Evolutionary conservation across 2,888 invertebrate species (phyloP), one percentile per base, ranked within the genome.

Genomic region (Acronicta leporina): DNA sequence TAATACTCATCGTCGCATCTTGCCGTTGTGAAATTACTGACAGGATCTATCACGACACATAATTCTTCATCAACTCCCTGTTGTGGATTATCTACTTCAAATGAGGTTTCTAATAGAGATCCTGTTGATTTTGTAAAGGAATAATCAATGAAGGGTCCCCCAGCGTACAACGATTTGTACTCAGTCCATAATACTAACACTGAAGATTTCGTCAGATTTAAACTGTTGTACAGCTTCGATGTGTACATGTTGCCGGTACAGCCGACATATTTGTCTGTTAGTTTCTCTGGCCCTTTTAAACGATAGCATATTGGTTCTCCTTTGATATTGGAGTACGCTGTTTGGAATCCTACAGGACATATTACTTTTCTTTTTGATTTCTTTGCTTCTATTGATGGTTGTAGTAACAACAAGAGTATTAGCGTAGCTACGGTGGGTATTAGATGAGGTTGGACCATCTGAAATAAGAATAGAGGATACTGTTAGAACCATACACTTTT

Each of bases 61-160:
- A 91, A 65, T 10, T 89, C 87, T 43, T 90, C 89, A 15, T 86
- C 85, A 30, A 84, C 64, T 14, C 82, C 81, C 16, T 84, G 60
- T 2, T 68, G 68, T 0, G 77, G 67, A 25, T 84, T 80, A 10
- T 77, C 77, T 2, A 92, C 86, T 20, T 88, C 84, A 61, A 81
- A 86, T 0, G 86, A 81, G 0, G 80, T 74, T 20, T 77, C 58
- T 9, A 92, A 61, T 0, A 87, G 65, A 7, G 83, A 70, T 10
- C 91, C 91, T 20, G 83, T 82, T n/a, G 78, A 68, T 41, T 86
- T 82, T 9, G 89, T 88, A 51, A 82, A 87, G 2, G 92, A 89
- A 86, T 87, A 88, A 63, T 94, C 92, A 5, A 93, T 79, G 65
- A 91, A 94, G 2, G 91, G 89, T 2, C 95, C 94, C 3, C 93